Evolutionary conservation across 2,888 invertebrate species (phyloP), one percentile per base, ranked within the genome.

Genomic region (Reticulitermes lucifugus): DNA sequence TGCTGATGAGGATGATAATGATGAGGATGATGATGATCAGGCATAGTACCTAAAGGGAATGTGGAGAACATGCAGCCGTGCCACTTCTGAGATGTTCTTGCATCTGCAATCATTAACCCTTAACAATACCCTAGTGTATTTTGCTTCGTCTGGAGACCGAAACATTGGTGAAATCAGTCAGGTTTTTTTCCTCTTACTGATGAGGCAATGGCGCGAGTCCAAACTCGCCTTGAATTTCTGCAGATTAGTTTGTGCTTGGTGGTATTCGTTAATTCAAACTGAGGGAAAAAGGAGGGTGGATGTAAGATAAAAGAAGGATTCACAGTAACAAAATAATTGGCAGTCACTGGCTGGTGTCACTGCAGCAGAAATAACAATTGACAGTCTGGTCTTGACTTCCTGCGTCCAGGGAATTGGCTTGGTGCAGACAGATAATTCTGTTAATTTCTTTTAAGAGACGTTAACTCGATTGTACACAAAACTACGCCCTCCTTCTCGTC

Each of bases 321-420:
- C 9, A 18, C n/a, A 51, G 59, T n/a, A 59, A 55, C 83, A 80
- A 79, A 80, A 84, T 73, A 79, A 84, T 84, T 80, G 85, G 73
- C 73, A 81, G 81, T 81, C 80, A 43, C 73, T n/a, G 81, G 60
- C 35, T 80, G 73, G 81, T 29, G 81, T 82, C 81, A 55, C 85
- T 81, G 85, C 85, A 81, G 85, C 35, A 73, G 41, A 85, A 81
- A 79, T 81, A 85, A 85, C 85, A 85, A 85, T 85, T 85, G 85
- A 59, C 81, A 70, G 81, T 81, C 81, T 29, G 70, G 43, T 70
- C 43, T 65, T 59, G 22, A 29, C 22, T 60, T 21, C 35, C 80
- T 43, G 43, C 43, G 75, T 18, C 79, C 51, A 18, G 51, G 22
- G 79, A 46, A 51, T 21, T 10, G 5, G 59, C 29, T 25, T 55